Evolutionary conservation across 2,888 invertebrate species (phyloP), one percentile per base, ranked within the genome.

Genomic region (Melitaea athalia): DNA sequence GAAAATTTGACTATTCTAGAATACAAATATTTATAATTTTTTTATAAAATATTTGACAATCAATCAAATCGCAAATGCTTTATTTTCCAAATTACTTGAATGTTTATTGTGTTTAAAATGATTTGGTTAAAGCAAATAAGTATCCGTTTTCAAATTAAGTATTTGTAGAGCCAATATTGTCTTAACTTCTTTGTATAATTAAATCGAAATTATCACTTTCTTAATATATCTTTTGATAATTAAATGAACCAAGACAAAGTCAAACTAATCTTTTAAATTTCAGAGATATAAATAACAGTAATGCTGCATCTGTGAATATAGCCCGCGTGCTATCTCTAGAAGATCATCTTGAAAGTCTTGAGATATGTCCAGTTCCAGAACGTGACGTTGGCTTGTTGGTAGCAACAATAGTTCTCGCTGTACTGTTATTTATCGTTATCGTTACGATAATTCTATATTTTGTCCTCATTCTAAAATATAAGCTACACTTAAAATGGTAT

Each of bases 401-500:
- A 45, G 78, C 91, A 14, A 91, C 91, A 63, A 91, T 92, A 79
- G 79, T 86, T 70, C 86, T 92, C 55, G 85, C 87, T 70, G 76
- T 87, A 74, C 77, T 92, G 62, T 83, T 91, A 64, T 85, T 91
- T 78, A 80, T 88, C 77, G 70, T 89, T 75, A 84, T 89, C 72
- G 77, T 86, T 64, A 76, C 81, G 63, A 79, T 82, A 76, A 82
- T 79, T 64, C 75, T 85, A 69, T 89, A 87, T 88, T 83, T 82
- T 77, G 81, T 85, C 82, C 38, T 57, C n/a, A 15, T 42, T 31
- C 17, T 6, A 6, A 53, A 31, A 53, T 53, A 24, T 38, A 38
- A 15, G 42, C 7, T 57, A 15, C 14, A 57, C 15, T 80, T 89
- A 65, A 88, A 79, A 86, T 84, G 91, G 92, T 91, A 85, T 70